Percentiles rank a stretch among this genome's conserved stretches.
These are phyloP conservation scores for Ametastegia equiseti DNA, from an alignment of 2,888 invertebrate genomes.

Conservation along the genomic window DNA sequence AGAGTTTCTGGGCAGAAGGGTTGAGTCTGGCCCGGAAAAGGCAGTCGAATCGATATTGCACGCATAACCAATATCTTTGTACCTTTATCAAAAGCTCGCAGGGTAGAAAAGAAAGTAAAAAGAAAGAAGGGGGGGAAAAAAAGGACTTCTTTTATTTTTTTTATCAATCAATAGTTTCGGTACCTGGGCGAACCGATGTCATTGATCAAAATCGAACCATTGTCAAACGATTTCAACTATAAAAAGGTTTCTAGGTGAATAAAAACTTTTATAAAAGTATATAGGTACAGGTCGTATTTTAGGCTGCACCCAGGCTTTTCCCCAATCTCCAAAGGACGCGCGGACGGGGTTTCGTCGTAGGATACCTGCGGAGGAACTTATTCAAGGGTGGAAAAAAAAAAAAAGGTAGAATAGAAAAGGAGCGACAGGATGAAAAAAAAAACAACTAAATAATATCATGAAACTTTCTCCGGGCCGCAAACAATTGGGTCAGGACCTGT, in stretches of 20 bases:
- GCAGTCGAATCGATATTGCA: neutral
- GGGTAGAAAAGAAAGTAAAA: neutral
- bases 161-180: constrained; percentile 32
- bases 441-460: neutral
- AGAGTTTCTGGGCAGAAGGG: neutral
- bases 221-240: constrained; percentile 36
- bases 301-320: neutral
- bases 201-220: constrained; percentile 44
- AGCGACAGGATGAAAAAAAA: neutral
- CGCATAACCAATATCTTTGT: neutral
- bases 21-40: neutral
- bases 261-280: neutral
- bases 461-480: constrained; percentile 29
- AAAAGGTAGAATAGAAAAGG: neutral
- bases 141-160: neutral
- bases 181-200: constrained; percentile 44
- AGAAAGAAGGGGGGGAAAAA: neutral
- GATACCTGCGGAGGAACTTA: neutral
- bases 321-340: constrained; percentile 7
- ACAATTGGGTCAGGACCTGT: constrained; percentile 42
- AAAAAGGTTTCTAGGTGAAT: constrained; percentile 40
- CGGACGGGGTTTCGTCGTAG: neutral
- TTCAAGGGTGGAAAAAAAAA: neutral
- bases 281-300: constrained; percentile 37
- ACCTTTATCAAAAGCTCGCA: constrained; percentile 15